phyloP scores from a whole-genome alignment of 2,888 invertebrate species.

The Branchellion lobata region DNA sequence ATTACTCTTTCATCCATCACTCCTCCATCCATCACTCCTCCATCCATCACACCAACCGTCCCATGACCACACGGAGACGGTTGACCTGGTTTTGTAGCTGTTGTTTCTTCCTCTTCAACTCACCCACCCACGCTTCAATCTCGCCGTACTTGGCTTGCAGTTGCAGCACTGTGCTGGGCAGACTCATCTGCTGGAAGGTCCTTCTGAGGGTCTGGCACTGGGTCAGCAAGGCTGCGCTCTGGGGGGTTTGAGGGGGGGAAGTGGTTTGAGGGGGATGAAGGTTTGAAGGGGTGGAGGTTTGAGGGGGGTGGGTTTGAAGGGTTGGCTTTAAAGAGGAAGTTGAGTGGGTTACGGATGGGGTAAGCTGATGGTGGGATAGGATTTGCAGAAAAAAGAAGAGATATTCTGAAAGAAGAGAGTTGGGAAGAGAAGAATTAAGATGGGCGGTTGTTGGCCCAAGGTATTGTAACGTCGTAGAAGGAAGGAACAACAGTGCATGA shows the following conservation, averaged over 20 bases:
- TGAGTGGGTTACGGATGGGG: too few species aligned
- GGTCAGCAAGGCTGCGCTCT: constrained; percentile 30
- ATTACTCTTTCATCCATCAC: too few species aligned
- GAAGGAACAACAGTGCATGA: too few species aligned
- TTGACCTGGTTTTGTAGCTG: constrained; percentile 31
- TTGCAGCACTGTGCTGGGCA: constrained; percentile 11
- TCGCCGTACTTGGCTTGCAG: not conserved
- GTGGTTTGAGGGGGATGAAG: not conserved
- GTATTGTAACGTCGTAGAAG: too few species aligned
- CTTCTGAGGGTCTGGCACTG: constrained; percentile 17
- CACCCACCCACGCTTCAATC: constrained; percentile 28
- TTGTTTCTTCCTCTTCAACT: constrained; percentile 18
- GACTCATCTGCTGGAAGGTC: constrained; percentile 25
- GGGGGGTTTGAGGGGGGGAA: constrained; percentile 28
- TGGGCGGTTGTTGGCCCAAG: too few species aligned
- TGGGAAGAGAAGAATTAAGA: too few species aligned
- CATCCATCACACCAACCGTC: not conserved
- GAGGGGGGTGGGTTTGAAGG: too few species aligned
- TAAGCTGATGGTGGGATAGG: too few species aligned
- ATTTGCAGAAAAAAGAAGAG: too few species aligned
- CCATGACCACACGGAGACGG: constrained; percentile 4
- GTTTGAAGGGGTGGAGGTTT: not conserved
- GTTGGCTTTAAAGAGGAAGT: too few species aligned
- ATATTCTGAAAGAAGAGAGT: too few species aligned
- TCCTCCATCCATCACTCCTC: too few species aligned